A percentile compares a stretch with the other conserved stretches of the same genome.
These are phyloP conservation scores for Ameiurus melas DNA, from an alignment of 2,113 vertebrate species.

Conservation along the genomic window DNA sequence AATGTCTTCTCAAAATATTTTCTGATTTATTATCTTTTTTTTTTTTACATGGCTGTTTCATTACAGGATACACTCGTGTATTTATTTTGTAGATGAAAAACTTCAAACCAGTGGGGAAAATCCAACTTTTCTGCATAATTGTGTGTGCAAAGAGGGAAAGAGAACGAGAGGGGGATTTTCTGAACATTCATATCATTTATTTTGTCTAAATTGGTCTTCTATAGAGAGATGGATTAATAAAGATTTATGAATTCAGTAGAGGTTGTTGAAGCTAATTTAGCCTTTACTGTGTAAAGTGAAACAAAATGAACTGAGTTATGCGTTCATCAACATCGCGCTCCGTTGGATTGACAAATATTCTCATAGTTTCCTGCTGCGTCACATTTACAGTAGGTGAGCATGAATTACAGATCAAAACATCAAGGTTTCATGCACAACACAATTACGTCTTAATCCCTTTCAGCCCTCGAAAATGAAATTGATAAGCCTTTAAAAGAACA, in stretches of 20 bases:
- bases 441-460: neutral
- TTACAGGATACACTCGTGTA: neutral
- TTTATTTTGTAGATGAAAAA: neutral
- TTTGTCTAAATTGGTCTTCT: neutral
- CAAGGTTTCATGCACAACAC: neutral
- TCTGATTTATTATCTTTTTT: neutral
- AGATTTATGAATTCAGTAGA: constrained; percentile 12
- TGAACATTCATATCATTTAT: neutral
- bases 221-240: neutral
- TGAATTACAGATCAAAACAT: constrained; percentile 12
- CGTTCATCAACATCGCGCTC: constrained; percentile 4
- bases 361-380: neutral
- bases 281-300: neutral
- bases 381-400: neutral
- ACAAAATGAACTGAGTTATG: constrained; percentile 12
- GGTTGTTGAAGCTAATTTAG: constrained; percentile 4
- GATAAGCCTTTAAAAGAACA: neutral
- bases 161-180: neutral
- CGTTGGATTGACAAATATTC: neutral
- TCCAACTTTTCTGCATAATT: neutral
- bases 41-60: neutral
- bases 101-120: neutral
- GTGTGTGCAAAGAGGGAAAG: neutral
- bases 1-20: neutral
- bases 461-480: neutral